Base-by-base conservation (phyloP, 2,113 vertebrate genomes). In the Cranoglanis bouderius region DNA sequence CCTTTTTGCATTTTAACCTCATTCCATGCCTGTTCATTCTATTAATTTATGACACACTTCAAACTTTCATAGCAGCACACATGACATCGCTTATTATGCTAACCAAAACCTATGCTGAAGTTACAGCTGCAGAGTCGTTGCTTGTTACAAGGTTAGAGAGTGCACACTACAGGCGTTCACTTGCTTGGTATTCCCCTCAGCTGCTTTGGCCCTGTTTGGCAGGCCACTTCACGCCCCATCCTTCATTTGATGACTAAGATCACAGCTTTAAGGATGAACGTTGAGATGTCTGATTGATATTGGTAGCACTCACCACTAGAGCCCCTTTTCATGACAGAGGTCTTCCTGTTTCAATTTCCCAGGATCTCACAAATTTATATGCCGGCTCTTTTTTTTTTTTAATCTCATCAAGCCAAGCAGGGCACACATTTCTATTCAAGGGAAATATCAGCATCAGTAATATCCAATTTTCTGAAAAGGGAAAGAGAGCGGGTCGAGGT, bases 401-500 rank as follows among this genome's bases (percentile, higher is more conserved):
- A 74, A 94, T 92, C 93, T 94, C 91, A 93, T 95, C 94, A 95
- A 83, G 88, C 89, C 87, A 89, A 92, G 92, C 91, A 93, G 90
- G 90, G 93, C 93, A 93, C 93, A 94, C 93, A 95, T 94, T 95
- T 94, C 93, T 90, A 95, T 96, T 95, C 94, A 93, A 92, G 90
- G 91, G 91, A 85, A 87, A 94, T 89, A 95, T 95, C 93, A 96
- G 93, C 94, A 91, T 93, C 92, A 92, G 94, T 95, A 95, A 96
- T 95, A 96, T 96, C 95, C 95, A 95, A 96, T 96, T 96, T 96
- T 94, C 92, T 93, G 89, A 86, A 93, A 92, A 94, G 92, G 93
- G 91, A 94, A 92, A 51, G 92, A 49, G 93, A 94, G 92, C 95
- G 92, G 94, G 94, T 94, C 94, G 95, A 94, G 94, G 91, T 92